Evolutionary conservation across 2,888 invertebrate species (phyloP), one percentile per base, ranked within the genome.

Genomic region (Drosophila gaucha): DNA sequence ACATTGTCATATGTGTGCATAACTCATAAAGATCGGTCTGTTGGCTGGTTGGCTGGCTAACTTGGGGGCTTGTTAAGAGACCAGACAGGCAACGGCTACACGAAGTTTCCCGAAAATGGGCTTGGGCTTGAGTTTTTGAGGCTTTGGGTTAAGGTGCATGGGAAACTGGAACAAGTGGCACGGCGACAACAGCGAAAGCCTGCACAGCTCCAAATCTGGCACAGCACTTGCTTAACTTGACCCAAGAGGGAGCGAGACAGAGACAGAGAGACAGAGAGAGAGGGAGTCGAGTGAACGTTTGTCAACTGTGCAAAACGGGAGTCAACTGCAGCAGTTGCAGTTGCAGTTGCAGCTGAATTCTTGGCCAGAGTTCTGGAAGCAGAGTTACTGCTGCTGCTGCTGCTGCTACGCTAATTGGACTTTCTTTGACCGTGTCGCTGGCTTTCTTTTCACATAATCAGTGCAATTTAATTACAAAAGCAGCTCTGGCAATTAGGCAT

Each of bases 151-250:
- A 84, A 85, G 84, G 84, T 84, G 84, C 84, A 84, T 84, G 84
- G 73, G 82, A 84, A 84, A 84, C 87, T 86, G 84, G 87, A 84
- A 84, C 87, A 84, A 84, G 87, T 86, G 83, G 78, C 77, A 33
- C 56, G 74, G 71, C 65, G 62, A 75, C 73, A 66, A 56, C 55
- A 80, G 71, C 71, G 74, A 76, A 76, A 75, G 76, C 76, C 65
- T 59, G 54, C 55, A 43, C 55, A 64, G 49, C 38, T 35, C 60
- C 57, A 68, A 75, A 77, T 63, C 62, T 77, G 78, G 74, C 74
- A 76, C 82, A 82, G 60, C 63, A 86, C 87, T 86, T 78, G 83
- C 87, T 70, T 58, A 82, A 86, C 77, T 82, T 83, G 86, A 80
- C 84, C 86, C 71, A 58, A 38, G 49, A 51, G 38, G 33, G 50